Percentiles rank a stretch among this genome's conserved stretches.
These are phyloP conservation scores for Tachystola acroxantha DNA, from an alignment of 2,888 invertebrate genomes.

Conservation along the genomic window DNA sequence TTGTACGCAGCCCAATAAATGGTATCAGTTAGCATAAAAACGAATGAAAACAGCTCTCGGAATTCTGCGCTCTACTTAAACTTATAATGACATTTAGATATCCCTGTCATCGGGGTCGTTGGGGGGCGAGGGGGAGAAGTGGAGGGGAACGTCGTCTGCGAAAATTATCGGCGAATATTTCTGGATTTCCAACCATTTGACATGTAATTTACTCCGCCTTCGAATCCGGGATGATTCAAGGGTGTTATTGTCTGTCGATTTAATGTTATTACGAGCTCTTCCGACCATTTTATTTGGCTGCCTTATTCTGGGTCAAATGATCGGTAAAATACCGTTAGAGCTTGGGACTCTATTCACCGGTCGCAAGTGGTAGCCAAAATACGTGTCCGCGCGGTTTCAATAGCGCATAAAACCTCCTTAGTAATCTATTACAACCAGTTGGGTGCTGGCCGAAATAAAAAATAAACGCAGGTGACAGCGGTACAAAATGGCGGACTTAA, in stretches of 20 bases:
- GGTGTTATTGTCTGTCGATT: conserved; percentile 61
- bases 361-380: too few relatives aligned
- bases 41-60: conserved; percentile 41
- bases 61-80: conserved; percentile 55
- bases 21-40: too few relatives aligned
- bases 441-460: too few relatives aligned
- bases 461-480: too few relatives aligned
- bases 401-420: too few relatives aligned
- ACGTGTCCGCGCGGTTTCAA: too few relatives aligned
- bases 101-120: conserved; percentile 52
- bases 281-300: conserved; percentile 28
- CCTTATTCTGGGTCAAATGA: too few relatives aligned
- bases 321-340: too few relatives aligned
- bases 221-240: conserved; percentile 45
- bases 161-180: conserved; percentile 56
- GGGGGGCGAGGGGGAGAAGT: conserved; percentile 11
- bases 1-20: too few relatives aligned
- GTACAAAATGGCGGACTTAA: too few relatives aligned
- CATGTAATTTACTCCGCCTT: conserved; percentile 61
- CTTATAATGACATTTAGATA: conserved; percentile 76
- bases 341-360: too few relatives aligned
- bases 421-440: too few relatives aligned
- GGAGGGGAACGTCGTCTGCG: conserved; percentile 18
- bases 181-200: conserved; percentile 66
- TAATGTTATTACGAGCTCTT: conserved; percentile 48